Conservation (phyloP, 2,888 invertebrate genomes). For the Plagiodera versicolora region DNA sequence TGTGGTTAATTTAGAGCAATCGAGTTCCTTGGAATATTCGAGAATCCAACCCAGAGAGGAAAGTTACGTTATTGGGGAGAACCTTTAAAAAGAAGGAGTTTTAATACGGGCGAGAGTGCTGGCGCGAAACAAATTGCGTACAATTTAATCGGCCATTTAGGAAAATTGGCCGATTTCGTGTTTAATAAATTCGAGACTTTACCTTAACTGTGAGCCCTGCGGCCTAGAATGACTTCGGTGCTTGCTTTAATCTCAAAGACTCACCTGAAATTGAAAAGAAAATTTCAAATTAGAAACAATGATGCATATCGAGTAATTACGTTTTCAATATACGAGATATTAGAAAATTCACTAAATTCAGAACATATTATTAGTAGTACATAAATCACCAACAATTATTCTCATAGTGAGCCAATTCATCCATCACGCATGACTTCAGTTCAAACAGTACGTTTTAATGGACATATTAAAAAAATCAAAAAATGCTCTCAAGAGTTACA, state of each 20-base stretch:
- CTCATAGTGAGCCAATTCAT: no score
- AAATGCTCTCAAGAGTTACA: no score
- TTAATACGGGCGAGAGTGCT: slow-evolving; percentile 48
- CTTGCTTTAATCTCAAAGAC: slow-evolving; percentile 36
- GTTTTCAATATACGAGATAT: slow-evolving; percentile 12
- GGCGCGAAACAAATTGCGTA: slow-evolving; percentile 55
- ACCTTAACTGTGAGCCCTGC: slow-evolving; percentile 52
- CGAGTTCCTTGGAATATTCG: background rate
- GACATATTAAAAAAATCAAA: no score
- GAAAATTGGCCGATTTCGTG: slow-evolving; percentile 55
- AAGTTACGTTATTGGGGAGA: slow-evolving; percentile 41
- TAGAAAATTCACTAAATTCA: no score
- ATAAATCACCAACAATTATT: no score
- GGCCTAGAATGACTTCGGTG: slow-evolving; percentile 36
- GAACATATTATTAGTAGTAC: no score
- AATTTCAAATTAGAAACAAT: slow-evolving; percentile 39
- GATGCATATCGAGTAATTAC: slow-evolving; percentile 22
- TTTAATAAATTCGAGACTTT: slow-evolving; percentile 55
- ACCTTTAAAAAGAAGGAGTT: slow-evolving; percentile 47
- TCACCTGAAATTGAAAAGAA: slow-evolving; percentile 50
- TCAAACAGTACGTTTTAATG: no score
- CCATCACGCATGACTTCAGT: no score
- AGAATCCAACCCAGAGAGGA: slow-evolving; percentile 4
- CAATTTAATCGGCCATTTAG: slow-evolving; percentile 55
- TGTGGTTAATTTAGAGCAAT: background rate